Evolutionary conservation across 2,888 invertebrate genomes (phyloP), one percentile per base, ranked within the genome.

Genomic region (Nymphalis c-album): DNA sequence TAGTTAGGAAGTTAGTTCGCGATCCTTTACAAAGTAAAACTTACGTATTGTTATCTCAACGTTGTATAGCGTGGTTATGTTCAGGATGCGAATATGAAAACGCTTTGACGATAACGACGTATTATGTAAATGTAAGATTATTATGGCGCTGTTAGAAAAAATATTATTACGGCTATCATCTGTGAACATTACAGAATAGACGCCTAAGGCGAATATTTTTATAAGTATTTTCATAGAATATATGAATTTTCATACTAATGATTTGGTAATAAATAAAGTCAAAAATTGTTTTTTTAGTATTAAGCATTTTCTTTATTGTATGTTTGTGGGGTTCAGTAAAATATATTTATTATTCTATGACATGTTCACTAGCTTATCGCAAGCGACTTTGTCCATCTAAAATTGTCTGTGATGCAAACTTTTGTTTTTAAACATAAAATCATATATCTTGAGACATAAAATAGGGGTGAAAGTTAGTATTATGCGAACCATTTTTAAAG

Each of bases 1-100:
- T 71, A 71, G 71, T 67, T 67, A 64, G 61, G 68, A 72, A 72
- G 72, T 73, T 63, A 67, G 68, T 63, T 53, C 48, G 20, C 67
- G 55, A 70, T 64, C 68, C 67, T 62, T 66, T 68, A 55, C 63
- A 47, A 67, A 69, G 67, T 69, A 63, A 20, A 70, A 70, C 60
- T 72, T 59, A 63, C 48, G 60, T 64, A 60, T 66, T 63, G 60
- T 64, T 71, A 71, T 69, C 62, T 69, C 35, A 31, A 4, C n/a
- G n/a, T 64, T 60, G 59, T 62, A 59, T 35, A 47, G 50, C 20
- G 40, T 47, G 57, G 59, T 64, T 64, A 69, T 62, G 64, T 58
- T 45, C 40, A 40, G 45, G 58, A 71, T 66, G 66, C 57, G 46
- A 61, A 62, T 62, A 62, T 65, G 68, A 53, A 61, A 48, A 55